These are phyloP conservation scores for Saccostrea glomerata DNA, from an alignment of 1,140 invertebrate species.

Conservation along the genomic window DNA sequence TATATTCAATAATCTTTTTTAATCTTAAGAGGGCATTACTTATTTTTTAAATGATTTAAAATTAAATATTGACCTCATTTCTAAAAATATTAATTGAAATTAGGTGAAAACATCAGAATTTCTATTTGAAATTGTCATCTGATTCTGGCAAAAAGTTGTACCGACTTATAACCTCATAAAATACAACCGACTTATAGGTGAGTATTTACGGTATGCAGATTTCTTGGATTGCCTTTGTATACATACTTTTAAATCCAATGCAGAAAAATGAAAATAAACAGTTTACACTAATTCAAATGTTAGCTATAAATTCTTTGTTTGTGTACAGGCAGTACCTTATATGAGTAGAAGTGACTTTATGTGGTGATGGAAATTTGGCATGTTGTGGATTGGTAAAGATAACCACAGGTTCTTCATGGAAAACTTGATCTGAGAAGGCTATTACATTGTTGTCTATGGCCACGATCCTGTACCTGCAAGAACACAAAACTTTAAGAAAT, in stretches of 20 bases:
- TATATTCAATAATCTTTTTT: too few species aligned
- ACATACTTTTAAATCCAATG: not conserved
- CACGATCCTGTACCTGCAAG: constrained; percentile 86
- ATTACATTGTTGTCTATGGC: constrained; percentile 93
- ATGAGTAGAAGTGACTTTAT: constrained; percentile 87
- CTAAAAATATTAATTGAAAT: too few species aligned
- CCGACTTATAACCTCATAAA: too few species aligned
- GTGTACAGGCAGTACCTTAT: constrained; percentile 82
- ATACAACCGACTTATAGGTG: too few species aligned
- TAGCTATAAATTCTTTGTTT: not conserved
- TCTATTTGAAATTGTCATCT: too few species aligned
- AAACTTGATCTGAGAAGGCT: constrained; percentile 89
- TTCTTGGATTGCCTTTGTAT: not conserved
- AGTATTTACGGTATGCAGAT: not conserved
- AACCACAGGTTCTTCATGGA: constrained; percentile 88
- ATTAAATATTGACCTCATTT: too few species aligned
- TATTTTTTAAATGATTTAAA: too few species aligned
- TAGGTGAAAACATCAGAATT: too few species aligned
- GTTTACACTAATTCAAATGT: not conserved
- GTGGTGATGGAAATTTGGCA: constrained; percentile 86
- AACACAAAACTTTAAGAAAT: not conserved
- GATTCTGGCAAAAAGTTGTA: too few species aligned
- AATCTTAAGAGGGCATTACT: too few species aligned
- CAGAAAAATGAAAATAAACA: not conserved
- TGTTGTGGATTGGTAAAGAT: constrained; percentile 94